These are phyloP conservation scores for Telmatherina bonti DNA, from an alignment of 2,797 vertebrate genomes.

Conservation along the genomic window DNA sequence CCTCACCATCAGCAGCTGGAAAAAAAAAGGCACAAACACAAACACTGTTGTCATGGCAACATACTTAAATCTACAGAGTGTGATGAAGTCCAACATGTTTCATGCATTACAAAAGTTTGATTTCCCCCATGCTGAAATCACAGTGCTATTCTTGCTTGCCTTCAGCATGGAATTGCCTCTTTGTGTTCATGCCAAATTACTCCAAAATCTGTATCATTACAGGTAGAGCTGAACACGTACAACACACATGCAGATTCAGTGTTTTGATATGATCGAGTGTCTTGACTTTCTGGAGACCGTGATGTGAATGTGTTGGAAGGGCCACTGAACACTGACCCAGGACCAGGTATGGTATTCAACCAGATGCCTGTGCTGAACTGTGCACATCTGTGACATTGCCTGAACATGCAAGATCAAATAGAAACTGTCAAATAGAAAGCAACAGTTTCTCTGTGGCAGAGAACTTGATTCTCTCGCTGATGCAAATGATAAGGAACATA, in stretches of 20 bases:
- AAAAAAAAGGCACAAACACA: slow-evolving; percentile 29
- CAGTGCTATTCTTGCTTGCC: slow-evolving; percentile 6
- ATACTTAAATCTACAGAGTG: not conserved
- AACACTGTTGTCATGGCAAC: slow-evolving; percentile 14
- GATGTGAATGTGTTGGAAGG: slow-evolving; percentile 34
- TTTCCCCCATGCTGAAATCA: slow-evolving; percentile 51
- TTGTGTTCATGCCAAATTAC: slow-evolving; percentile 33
- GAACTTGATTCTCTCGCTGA: slow-evolving; percentile 9
- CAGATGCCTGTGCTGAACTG: slow-evolving; percentile 33
- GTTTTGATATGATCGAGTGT: slow-evolving; percentile 11
- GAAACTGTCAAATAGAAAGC: slow-evolving; percentile 20
- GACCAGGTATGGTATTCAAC: slow-evolving; percentile 46
- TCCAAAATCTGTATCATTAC: slow-evolving; percentile 11
- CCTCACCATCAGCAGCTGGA: slow-evolving; percentile 83
- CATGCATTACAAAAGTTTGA: slow-evolving; percentile 29
- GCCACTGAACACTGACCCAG: slow-evolving; percentile 59
- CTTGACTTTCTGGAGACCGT: slow-evolving; percentile 15
- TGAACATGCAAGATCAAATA: slow-evolving; percentile 27
- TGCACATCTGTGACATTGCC: slow-evolving; percentile 36
- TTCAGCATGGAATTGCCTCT: slow-evolving; percentile 17
- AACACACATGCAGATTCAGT: slow-evolving; percentile 49
- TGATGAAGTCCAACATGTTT: slow-evolving; percentile 7
- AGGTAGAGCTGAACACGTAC: not conserved
- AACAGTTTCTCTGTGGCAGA: slow-evolving; percentile 44
- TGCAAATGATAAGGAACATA: slow-evolving; percentile 11